Evolutionary conservation across 2,888 invertebrate species (phyloP).

Genomic region (Patella ulyssiponensis): DNA sequence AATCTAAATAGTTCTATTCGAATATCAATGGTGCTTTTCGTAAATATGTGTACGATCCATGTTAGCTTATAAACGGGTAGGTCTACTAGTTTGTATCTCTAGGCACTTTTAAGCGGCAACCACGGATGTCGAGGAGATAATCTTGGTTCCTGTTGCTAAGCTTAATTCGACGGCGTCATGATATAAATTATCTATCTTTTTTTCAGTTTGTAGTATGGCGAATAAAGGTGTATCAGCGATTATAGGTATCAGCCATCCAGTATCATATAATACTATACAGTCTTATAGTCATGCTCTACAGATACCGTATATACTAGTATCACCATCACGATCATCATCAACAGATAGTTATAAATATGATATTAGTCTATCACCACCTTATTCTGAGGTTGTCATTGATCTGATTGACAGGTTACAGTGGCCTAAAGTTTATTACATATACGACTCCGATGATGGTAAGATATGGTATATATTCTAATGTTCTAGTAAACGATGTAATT

Average conservation of each 20-base stretch:
- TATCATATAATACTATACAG: constrained; percentile 63
- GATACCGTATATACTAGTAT: constrained; percentile 64
- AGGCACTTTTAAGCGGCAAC: too few relatives aligned
- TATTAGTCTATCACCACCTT: constrained; percentile 88
- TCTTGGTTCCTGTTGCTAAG: too few relatives aligned
- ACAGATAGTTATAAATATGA: constrained; percentile 53
- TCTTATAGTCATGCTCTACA: constrained; percentile 65
- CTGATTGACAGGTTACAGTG: constrained; percentile 92
- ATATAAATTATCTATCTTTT: neutral
- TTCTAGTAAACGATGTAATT: too few relatives aligned
- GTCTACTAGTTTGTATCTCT: too few relatives aligned
- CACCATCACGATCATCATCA: constrained; percentile 50
- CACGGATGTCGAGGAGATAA: too few relatives aligned
- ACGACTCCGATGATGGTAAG: constrained; percentile 91
- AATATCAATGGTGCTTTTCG: too few relatives aligned
- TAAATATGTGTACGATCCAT: too few relatives aligned
- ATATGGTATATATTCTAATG: neutral
- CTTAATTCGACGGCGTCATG: too few relatives aligned
- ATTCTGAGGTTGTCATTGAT: constrained; percentile 95
- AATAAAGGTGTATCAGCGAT: constrained; percentile 58
- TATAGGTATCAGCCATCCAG: constrained; percentile 57
- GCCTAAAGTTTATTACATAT: constrained; percentile 90
- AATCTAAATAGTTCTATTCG: too few relatives aligned
- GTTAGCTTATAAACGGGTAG: too few relatives aligned
- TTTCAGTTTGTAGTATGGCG: constrained; percentile 65